phyloP scores from a whole-genome alignment of 2,113 vertebrate species.

The Chrysemys picta region DNA sequence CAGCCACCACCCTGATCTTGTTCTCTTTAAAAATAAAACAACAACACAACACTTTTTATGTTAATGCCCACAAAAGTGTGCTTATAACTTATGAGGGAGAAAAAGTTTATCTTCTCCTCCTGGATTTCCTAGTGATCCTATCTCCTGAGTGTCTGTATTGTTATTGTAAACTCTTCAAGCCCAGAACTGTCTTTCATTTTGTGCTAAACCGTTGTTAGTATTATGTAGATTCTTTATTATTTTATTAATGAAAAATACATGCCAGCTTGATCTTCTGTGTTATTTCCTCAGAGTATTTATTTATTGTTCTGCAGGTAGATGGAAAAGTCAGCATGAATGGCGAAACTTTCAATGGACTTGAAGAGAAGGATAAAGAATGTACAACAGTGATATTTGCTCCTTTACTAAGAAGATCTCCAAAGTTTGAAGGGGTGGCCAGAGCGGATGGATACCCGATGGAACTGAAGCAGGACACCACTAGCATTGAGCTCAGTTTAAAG shows the following conservation, averaged over 20 bases:
- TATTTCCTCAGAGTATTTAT: slow-evolving; percentile 24
- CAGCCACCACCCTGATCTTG: not conserved
- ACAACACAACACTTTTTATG: not conserved
- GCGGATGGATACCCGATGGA: slow-evolving; percentile 52
- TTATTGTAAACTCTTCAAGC: not conserved
- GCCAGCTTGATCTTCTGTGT: not conserved
- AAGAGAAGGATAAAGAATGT: slow-evolving; percentile 75
- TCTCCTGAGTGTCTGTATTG: not conserved
- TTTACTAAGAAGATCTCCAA: slow-evolving; percentile 75
- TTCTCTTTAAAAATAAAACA: not conserved
- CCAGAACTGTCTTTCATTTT: not conserved
- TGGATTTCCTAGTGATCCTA: not conserved
- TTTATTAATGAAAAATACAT: not conserved
- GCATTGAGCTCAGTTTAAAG: slow-evolving; percentile 78
- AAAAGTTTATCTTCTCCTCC: not conserved
- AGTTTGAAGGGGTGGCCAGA: slow-evolving; percentile 75
- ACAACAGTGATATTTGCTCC: slow-evolving; percentile 34
- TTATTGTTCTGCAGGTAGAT: slow-evolving; percentile 81
- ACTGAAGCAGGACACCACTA: slow-evolving; percentile 68
- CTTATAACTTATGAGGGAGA: not conserved
- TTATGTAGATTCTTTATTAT: not conserved
- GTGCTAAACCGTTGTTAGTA: not conserved
- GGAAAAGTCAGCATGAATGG: slow-evolving; percentile 88
- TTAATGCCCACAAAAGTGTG: not conserved
- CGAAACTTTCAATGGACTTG: slow-evolving; percentile 60